Percentiles rank a stretch among this genome's conserved stretches.
phyloP scores from a whole-genome alignment of 1,140 invertebrate genomes.

The Drosophila nebulosa region DNA sequence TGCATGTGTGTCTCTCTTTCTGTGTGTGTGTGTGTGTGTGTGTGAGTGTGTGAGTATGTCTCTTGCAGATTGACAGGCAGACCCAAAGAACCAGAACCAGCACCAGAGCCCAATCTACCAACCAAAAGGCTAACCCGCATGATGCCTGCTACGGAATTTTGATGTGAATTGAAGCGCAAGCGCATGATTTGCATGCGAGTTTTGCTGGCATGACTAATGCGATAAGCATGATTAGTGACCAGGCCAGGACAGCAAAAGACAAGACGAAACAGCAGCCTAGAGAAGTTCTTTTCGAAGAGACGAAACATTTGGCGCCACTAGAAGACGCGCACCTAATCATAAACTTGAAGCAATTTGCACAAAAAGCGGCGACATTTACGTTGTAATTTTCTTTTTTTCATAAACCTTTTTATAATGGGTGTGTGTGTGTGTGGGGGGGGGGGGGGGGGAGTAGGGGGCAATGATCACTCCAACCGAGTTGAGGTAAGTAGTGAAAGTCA shows the following conservation, averaged over 20 bases:
- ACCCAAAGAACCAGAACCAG: background rate
- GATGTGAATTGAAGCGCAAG: conserved; percentile 71
- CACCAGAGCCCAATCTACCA: conserved; percentile 29
- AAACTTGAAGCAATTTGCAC: conserved; percentile 63
- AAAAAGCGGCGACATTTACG: conserved; percentile 59
- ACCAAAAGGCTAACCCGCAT: conserved; percentile 14
- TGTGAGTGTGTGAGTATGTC: conserved; percentile 22
- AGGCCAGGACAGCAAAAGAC: conserved; percentile 6
- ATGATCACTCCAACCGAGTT: no score
- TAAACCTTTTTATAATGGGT: background rate
- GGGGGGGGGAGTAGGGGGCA: no score
- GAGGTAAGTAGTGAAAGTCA: conserved; percentile 55
- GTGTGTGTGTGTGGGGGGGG: no score
- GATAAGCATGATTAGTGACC: conserved; percentile 78
- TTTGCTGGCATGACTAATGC: conserved; percentile 73
- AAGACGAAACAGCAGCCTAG: no score
- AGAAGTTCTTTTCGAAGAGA: no score
- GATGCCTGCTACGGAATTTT: conserved; percentile 62
- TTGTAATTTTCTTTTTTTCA: conserved; percentile 54
- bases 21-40: background rate
- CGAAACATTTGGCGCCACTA: conserved; percentile 45
- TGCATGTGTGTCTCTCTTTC: background rate
- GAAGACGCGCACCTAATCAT: conserved; percentile 24
- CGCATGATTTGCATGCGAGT: conserved; percentile 74
- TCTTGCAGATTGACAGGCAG: conserved; percentile 62